Evolutionary conservation across 1,140 invertebrate species (phyloP), one percentile per base, ranked within the genome.

Genomic region (Plectrocnemia conspersa): DNA sequence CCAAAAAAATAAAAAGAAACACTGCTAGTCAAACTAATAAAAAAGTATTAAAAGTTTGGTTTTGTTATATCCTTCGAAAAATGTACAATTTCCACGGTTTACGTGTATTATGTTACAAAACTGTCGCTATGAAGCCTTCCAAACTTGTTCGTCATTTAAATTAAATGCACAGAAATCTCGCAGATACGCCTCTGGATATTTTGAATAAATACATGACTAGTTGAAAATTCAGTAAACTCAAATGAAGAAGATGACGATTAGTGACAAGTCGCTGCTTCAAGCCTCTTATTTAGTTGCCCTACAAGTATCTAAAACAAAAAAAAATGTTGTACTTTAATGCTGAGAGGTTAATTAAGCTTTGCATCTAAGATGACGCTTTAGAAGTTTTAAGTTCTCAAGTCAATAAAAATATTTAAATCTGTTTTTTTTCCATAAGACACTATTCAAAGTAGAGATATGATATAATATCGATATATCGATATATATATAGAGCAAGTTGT

Each of bases 231-330:
- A n/a, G n/a, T n/a, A n/a, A n/a, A n/a, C n/a, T n/a, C n/a, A n/a
- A n/a, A n/a, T n/a, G n/a, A 38, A 6, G 15, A 6, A 10, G 35
- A 29, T n/a, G 27, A 29, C n/a, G n/a, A 29, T n/a, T 29, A 29
- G 27, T 29, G 27, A 29, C 27, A 29, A 29, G n/a, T 7, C 6
- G n/a, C 27, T 29, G 27, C 27, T 29, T 38, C 15, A 38, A 38
- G 35, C 35, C 10, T 38, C 35, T 38, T 38, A 38, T 38, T 38
- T 38, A 38, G 35, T 38, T 38, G 35, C 35, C 18, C 35, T 38
- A 13, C 6, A 38, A 38, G 18, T 38, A 38, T 38, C 5, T 38
- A 38, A 38, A 38, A 38, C 35, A 16, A 38, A 38, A 38, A 38
- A 38, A 9, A n/a, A n/a, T n/a, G n/a, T 16, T 16, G 35, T 38